Base-by-base conservation (phyloP, 2,888 invertebrate species). In the Euclidia mi region DNA sequence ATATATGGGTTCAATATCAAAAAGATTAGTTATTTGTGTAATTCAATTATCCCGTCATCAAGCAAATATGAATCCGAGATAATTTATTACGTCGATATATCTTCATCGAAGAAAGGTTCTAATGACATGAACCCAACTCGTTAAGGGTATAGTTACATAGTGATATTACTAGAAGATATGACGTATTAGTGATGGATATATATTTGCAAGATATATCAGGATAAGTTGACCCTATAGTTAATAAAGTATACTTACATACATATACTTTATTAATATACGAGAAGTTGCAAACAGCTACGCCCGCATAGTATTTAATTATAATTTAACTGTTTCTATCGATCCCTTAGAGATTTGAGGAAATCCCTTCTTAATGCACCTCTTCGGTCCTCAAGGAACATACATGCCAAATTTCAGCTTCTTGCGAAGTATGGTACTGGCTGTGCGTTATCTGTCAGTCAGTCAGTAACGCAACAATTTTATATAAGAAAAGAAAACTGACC, bases 71-170 rank as follows among this genome's bases (percentile, higher is more conserved):
- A 61, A 41, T 56, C 53, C 43, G 46, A 53, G 50, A 65, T 69
- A 59, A 69, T 59, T 48, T 69, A 51, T 73, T 53, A 56, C 48
- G 40, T 25, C 50, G 45, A 72, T 64, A 69, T 52, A 56, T 56
- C 43, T 49, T 34, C 37, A 37, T 28, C 45, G 38, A 43, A 51
- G 60, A 65, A 55, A 55, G 50, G 41, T 63, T 34, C 55, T 58
- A 71, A 71, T 67, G 72, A 63, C 43, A 58, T 37, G 52, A 50
- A 42, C 55, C 32, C 25, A 34, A 25, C 45, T 68, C 51, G 63
- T 67, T 71, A 67, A 38, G 61, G 51, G 35, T 42, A 17, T 48
- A 42, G 40, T 38, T 34, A 40, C 28, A 41, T n/a, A 25, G 12
- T 12, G 2, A 6, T 18, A 6, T 15, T 20, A 18, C 7, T 18